Conservation (phyloP, 2,113 vertebrate genomes). For the Madoqua kirkii region DNA sequence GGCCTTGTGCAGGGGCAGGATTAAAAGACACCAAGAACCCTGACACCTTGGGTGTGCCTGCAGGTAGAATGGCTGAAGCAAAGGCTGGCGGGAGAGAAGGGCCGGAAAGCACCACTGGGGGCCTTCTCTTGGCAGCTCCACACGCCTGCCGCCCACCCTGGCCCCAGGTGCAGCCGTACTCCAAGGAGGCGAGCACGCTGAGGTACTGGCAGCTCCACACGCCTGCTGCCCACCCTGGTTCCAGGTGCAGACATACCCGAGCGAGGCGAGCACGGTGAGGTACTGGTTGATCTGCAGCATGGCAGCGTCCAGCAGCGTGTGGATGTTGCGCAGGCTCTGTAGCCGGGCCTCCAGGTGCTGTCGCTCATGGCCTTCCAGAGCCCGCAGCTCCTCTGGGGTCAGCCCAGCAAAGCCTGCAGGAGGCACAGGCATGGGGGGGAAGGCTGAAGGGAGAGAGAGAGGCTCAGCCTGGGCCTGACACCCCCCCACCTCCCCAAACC, state of each 20-base stretch:
- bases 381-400: conserved; percentile 90
- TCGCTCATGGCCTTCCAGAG: conserved; percentile 92
- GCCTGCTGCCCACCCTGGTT: accelerated
- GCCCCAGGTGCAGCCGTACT: conserved; percentile 62
- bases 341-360: conserved; percentile 92
- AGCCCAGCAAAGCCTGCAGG: conserved; percentile 90
- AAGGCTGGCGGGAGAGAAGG: not conserved
- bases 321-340: conserved; percentile 95
- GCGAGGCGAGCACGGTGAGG: conserved; percentile 88
- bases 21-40: not conserved
- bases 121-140: not conserved
- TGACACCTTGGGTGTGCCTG: not conserved
- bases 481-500: not conserved
- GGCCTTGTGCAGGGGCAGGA: not conserved
- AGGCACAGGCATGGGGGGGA: conserved; percentile 93
- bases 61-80: not conserved
- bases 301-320: conserved; percentile 93
- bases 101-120: not conserved
- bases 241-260: conserved; percentile 77
- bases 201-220: conserved; percentile 79
- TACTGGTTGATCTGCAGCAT: conserved; percentile 99
- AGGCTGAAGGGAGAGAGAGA: conserved; percentile 70
- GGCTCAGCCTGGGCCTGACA: not conserved
- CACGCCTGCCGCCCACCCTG: accelerated
- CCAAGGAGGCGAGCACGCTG: conserved; percentile 87